Conservation (phyloP, 1,140 invertebrate species). For the Polyergus mexicanus region DNA sequence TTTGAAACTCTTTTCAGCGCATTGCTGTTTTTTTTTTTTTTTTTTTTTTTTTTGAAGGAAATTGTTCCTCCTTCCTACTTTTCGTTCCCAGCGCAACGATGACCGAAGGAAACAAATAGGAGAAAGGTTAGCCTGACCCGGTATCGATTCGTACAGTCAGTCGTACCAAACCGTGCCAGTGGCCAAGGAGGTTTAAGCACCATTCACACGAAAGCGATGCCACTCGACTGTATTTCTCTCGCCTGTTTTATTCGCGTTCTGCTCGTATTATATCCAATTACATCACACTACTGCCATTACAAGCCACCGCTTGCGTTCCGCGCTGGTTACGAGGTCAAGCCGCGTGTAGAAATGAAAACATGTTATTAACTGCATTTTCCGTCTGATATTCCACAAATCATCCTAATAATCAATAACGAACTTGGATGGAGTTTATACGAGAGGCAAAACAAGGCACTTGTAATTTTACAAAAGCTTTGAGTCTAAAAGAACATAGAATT, state of each 20-base stretch:
- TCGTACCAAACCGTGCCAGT: conserved; percentile 74
- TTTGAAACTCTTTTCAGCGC: conserved; percentile 37
- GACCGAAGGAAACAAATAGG: conserved; percentile 58
- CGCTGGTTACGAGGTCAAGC: conserved; percentile 59
- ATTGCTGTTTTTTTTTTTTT: conserved; percentile 4
- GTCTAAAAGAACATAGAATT: not conserved
- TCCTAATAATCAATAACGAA: conserved; percentile 2
- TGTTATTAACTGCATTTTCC: conserved; percentile 42
- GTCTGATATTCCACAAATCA: not conserved
- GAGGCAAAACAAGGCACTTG: not conserved
- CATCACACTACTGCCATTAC: conserved; percentile 56
- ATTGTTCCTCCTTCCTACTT: not conserved
- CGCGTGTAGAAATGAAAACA: conserved; percentile 43
- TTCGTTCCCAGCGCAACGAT: conserved; percentile 35
- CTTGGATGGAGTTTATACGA: not conserved
- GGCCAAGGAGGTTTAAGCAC: conserved; percentile 43
- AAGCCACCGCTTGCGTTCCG: conserved; percentile 39
- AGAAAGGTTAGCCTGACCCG: conserved; percentile 50
- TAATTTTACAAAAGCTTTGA: not conserved
- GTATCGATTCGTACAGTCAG: conserved; percentile 76
- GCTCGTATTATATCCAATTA: conserved; percentile 59
- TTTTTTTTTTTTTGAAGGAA: not conserved
- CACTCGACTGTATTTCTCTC: conserved; percentile 24
- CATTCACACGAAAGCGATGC: conserved; percentile 48
- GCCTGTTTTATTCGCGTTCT: conserved; percentile 57